Evolutionary conservation across 2,888 invertebrate species (phyloP).

Genomic region (Tachystola acroxantha): DNA sequence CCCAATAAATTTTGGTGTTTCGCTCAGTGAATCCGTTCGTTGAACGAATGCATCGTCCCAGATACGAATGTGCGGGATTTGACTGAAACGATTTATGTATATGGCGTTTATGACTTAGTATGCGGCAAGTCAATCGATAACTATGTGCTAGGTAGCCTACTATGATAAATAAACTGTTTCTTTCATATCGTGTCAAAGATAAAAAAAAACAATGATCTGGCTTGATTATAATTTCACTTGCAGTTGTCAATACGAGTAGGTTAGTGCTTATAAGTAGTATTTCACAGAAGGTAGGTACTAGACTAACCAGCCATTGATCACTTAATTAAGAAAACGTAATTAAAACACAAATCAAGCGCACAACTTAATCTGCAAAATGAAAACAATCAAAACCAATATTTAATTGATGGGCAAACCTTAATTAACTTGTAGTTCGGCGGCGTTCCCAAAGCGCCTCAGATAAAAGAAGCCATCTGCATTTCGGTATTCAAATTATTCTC

Average conservation of each 20-base stretch:
- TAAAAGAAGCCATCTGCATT: conserved; percentile 77
- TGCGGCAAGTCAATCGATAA: too few species aligned
- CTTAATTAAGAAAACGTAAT: conserved; percentile 27
- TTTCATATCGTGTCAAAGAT: too few species aligned
- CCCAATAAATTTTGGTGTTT: conserved; percentile 78
- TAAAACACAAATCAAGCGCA: conserved; percentile 53
- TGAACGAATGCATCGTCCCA: conserved; percentile 76
- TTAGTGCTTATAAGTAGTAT: too few species aligned
- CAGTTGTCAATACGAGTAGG: too few species aligned
- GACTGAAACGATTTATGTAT: conserved; percentile 50
- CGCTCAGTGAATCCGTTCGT: conserved; percentile 72
- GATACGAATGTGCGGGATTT: conserved; percentile 66
- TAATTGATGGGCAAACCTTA: conserved; percentile 76
- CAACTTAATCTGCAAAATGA: conserved; percentile 62
- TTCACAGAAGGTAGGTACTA: too few species aligned
- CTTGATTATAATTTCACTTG: too few species aligned
- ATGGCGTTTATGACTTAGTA: conserved; percentile 22
- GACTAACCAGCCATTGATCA: too few species aligned
- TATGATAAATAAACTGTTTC: too few species aligned
- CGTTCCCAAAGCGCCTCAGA: conserved; percentile 51
- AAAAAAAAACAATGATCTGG: too few species aligned
- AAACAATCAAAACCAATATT: conserved; percentile 71
- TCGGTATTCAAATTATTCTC: conserved; percentile 77
- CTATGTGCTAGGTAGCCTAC: too few species aligned
- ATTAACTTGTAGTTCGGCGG: conserved; percentile 74